These are phyloP conservation scores for Brachypalpus laphriformis DNA, from an alignment of 2,888 invertebrate genomes.

Conservation along the genomic window DNA sequence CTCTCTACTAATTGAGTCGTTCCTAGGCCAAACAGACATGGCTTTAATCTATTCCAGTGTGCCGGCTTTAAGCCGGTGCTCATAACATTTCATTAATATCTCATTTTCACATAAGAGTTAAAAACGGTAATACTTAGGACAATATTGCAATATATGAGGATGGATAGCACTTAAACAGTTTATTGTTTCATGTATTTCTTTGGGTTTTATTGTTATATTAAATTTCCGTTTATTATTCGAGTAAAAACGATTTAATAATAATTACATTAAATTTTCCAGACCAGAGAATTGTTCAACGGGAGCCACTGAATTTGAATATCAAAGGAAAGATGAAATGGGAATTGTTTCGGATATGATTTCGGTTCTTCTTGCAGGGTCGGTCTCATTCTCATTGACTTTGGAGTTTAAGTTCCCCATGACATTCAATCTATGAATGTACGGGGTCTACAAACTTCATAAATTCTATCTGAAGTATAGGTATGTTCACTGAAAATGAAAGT, in stretches of 20 bases:
- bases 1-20: background rate
- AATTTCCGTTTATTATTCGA: background rate
- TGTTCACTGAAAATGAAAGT: too few relatives aligned
- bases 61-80: background rate
- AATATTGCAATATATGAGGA: background rate
- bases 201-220: background rate
- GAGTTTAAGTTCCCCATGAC: too few relatives aligned
- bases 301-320: too few relatives aligned
- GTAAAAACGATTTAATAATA: background rate
- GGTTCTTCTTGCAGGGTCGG: too few relatives aligned
- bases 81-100: background rate
- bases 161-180: background rate
- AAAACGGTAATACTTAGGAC: background rate
- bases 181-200: background rate
- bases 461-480: too few relatives aligned
- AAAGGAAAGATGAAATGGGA: too few relatives aligned
- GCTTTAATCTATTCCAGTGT: background rate
- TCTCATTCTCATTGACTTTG: too few relatives aligned
- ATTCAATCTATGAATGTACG: too few relatives aligned
- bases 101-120: background rate
- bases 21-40: background rate
- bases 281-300: too few relatives aligned
- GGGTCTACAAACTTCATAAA: too few relatives aligned
- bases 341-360: too few relatives aligned
- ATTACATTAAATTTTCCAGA: background rate